Percentiles rank a stretch among this genome's conserved stretches.
Conservation (phyloP, 2,113 vertebrate genomes). For the Prolemur simus region DNA sequence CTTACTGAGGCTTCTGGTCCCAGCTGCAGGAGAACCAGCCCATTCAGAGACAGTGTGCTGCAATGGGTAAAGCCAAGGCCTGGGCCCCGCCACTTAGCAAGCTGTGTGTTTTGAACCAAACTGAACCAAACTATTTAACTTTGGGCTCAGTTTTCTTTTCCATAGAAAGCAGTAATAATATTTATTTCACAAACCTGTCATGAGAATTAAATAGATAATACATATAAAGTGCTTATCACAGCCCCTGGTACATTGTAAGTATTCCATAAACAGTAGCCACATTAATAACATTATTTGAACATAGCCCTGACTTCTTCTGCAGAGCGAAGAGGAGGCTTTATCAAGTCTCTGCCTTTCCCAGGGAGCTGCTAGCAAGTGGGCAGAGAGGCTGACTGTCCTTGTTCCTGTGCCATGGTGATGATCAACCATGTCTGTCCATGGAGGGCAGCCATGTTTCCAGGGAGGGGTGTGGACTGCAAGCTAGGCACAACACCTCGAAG, state of each 20-base stretch:
- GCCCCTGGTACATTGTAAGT: not conserved
- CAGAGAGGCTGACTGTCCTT: not conserved
- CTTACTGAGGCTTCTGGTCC: not conserved
- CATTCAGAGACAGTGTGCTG: not conserved
- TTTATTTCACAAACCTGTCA: not conserved
- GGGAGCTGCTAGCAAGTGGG: not conserved
- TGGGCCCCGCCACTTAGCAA: not conserved
- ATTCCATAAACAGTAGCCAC: not conserved
- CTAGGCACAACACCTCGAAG: not conserved
- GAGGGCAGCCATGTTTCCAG: not conserved
- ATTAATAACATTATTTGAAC: not conserved
- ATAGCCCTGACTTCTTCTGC: not conserved
- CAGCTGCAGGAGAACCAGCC: not conserved
- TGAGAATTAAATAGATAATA: not conserved
- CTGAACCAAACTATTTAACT: too few relatives aligned
- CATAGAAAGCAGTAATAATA: not conserved
- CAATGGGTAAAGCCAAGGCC: not conserved
- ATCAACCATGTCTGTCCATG: not conserved
- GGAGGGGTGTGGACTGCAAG: not conserved
- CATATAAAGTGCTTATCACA: not conserved
- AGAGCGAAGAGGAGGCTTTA: not conserved
- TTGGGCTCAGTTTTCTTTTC: not conserved
- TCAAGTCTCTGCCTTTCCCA: not conserved
- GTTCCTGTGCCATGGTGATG: accelerated
- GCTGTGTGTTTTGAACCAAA: not conserved